phyloP scores from a whole-genome alignment of 2,888 invertebrate genomes.

The Andrena bicolor region DNA sequence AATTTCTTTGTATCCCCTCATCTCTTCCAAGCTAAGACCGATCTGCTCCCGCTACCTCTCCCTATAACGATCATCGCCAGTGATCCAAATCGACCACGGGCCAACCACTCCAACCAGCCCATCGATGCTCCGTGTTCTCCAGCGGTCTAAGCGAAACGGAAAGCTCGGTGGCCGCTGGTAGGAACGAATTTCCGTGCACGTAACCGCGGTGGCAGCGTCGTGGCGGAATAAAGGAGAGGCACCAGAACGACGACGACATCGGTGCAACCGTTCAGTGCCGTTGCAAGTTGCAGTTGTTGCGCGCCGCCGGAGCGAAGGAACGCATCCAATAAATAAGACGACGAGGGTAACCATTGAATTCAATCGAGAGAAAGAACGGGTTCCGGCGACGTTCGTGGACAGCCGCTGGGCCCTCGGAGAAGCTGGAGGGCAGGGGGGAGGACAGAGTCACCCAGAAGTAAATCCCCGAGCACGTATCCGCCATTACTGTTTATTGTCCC shows the following conservation, averaged over 20 bases:
- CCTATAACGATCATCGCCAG: background rate
- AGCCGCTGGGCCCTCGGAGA: conserved; percentile 27
- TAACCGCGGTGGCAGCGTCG: conserved; percentile 15
- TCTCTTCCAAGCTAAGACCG: background rate
- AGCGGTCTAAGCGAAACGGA: background rate
- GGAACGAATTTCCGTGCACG: conserved; percentile 57
- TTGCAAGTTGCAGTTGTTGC: conserved; percentile 69
- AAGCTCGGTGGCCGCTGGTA: background rate
- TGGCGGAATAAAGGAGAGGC: conserved; percentile 20
- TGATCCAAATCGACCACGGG: background rate
- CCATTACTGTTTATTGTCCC: conserved; percentile 80
- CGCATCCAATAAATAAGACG: conserved; percentile 76
- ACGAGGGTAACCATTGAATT: conserved; percentile 77
- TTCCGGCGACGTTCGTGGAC: conserved; percentile 67
- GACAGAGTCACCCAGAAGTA: conserved; percentile 74
- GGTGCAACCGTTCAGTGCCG: conserved; percentile 53
- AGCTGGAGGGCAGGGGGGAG: conserved; percentile 1
- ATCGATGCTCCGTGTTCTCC: background rate
- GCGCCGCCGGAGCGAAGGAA: conserved; percentile 72
- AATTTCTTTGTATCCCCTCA: no score
- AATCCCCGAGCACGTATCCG: conserved; percentile 78
- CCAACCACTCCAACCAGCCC: background rate
- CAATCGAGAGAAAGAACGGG: conserved; percentile 75
- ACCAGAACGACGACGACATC: conserved; percentile 25
- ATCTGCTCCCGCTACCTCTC: background rate